Evolutionary conservation across 2,113 vertebrate species (phyloP).

Genomic region (Herpetotheres cachinnans): DNA sequence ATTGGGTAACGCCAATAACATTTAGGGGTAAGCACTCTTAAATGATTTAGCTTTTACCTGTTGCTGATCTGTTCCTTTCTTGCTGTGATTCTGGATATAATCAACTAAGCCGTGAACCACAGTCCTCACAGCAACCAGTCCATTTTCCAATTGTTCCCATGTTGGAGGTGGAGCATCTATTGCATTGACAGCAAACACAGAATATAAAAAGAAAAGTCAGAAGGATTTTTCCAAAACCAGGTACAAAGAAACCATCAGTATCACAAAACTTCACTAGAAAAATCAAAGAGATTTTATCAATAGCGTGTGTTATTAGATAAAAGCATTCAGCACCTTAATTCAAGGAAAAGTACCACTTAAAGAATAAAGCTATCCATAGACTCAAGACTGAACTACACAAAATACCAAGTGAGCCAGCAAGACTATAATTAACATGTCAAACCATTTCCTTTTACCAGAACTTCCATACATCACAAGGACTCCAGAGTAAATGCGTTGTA

Average conservation of each 20-base stretch:
- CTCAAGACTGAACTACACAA: neutral
- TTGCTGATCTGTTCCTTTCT: slow-evolving; percentile 96
- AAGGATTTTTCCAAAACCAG: neutral
- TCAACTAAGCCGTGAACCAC: slow-evolving; percentile 97
- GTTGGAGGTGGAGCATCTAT: slow-evolving; percentile 94
- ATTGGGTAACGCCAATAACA: neutral
- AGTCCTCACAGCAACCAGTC: slow-evolving; percentile 95
- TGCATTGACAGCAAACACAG: neutral
- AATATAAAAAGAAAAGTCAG: neutral
- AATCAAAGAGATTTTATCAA: neutral
- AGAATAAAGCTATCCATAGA: neutral
- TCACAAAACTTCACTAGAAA: neutral
- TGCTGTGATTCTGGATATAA: slow-evolving; percentile 99
- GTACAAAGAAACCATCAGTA: neutral
- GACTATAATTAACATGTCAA: neutral
- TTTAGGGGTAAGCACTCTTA: neutral
- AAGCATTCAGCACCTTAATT: neutral
- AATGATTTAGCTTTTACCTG: slow-evolving; percentile 76
- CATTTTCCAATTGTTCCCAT: slow-evolving; percentile 97
- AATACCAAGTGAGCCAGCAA: neutral
- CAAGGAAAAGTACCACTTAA: neutral
- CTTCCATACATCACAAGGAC: neutral
- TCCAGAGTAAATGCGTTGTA: neutral
- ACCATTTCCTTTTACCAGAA: neutral
- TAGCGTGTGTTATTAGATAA: neutral